These are phyloP conservation scores for Anneissia japonica DNA, from an alignment of 35 echinoderm and acorn worm genomes.

Conservation along the genomic window DNA sequence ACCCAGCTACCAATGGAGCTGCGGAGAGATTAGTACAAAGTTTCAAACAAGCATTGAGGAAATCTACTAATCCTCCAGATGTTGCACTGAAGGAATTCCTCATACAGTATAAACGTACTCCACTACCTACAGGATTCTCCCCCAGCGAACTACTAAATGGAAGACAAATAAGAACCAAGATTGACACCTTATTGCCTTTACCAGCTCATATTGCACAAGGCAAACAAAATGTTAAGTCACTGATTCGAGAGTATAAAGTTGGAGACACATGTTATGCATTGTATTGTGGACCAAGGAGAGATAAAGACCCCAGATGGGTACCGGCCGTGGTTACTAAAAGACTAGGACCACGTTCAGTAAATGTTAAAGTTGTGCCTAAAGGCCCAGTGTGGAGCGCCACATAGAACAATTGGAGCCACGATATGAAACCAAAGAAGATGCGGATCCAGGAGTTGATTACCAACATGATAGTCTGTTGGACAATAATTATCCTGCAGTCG, in stretches of 20 bases:
- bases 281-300: not conserved
- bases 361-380: not conserved
- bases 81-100: slow-evolving; percentile 52
- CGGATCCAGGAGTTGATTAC: too few relatives aligned
- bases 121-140: slow-evolving; percentile 48
- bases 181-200: slow-evolving; percentile 45
- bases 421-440: not conserved
- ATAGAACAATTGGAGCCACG: not conserved
- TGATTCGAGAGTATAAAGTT: not conserved
- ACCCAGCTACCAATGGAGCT: slow-evolving; percentile 47
- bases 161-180: slow-evolving; percentile 34
- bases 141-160: slow-evolving; percentile 54
- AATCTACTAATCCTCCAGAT: slow-evolving; percentile 27
- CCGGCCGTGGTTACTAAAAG: not conserved
- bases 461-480: too few relatives aligned
- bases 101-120: slow-evolving; percentile 42
- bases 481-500: too few relatives aligned
- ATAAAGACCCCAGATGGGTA: not conserved
- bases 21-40: slow-evolving; percentile 63
- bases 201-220: slow-evolving; percentile 26
- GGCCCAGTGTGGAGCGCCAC: not conserved
- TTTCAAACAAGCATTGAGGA: slow-evolving; percentile 54
- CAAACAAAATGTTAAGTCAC: slow-evolving; percentile 38
- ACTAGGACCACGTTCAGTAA: not conserved
- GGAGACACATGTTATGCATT: not conserved